Conservation (phyloP, 1,140 invertebrate genomes). For the Saccostrea echinata region DNA sequence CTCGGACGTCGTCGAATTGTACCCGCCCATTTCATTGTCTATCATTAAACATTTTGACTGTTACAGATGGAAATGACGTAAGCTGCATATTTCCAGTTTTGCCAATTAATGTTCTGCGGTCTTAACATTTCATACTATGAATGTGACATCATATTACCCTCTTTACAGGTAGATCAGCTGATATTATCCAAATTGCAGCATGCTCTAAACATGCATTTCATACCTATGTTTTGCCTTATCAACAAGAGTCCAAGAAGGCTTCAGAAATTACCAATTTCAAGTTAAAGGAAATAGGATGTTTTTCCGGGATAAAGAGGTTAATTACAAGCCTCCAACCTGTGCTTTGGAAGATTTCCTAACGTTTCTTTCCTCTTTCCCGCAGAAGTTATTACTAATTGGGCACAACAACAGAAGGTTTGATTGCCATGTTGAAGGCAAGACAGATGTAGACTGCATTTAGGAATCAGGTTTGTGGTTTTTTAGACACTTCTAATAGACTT, state of each 20-base stretch:
- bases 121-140: not conserved
- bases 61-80: too few relatives aligned
- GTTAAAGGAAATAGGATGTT: conserved; percentile 32
- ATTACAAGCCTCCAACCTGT: conserved; percentile 6
- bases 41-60: too few relatives aligned
- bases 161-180: conserved; percentile 40
- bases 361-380: not conserved
- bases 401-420: conserved; percentile 34
- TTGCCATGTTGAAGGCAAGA: not conserved
- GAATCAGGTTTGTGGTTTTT: not conserved
- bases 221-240: not conserved
- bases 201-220: not conserved
- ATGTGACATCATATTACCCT: too few relatives aligned
- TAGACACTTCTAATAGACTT: not conserved
- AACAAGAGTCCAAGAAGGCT: not conserved
- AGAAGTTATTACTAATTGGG: not conserved
- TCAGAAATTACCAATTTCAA: not conserved
- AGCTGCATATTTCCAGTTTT: too few relatives aligned
- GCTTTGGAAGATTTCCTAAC: conserved; percentile 8
- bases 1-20: too few relatives aligned
- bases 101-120: too few relatives aligned
- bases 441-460: conserved; percentile 22
- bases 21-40: too few relatives aligned
- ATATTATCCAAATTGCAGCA: conserved; percentile 32
- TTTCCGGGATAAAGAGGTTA: not conserved